Percentiles rank a stretch among this genome's conserved stretches.
Conservation (phyloP, 2,888 invertebrate genomes). For the Phaedon cochleariae region DNA sequence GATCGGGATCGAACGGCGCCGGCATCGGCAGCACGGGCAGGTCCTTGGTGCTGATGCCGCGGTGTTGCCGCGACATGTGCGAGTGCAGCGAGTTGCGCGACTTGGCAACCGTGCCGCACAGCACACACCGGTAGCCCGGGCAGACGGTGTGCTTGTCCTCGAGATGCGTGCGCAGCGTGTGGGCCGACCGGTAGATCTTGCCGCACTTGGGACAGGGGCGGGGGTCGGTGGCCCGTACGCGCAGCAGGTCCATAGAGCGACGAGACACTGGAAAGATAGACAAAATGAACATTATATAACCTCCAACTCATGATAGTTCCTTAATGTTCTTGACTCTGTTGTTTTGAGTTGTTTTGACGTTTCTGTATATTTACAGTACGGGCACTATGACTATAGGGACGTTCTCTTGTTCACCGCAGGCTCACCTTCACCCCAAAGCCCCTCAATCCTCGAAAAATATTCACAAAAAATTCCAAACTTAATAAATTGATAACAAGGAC, state of each 20-base stretch:
- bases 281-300: background rate
- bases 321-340: too few species aligned
- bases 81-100: constrained; percentile 91
- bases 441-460: too few species aligned
- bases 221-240: constrained; percentile 91
- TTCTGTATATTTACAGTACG: too few species aligned
- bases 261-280: constrained; percentile 70
- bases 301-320: too few species aligned
- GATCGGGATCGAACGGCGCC: constrained; percentile 88
- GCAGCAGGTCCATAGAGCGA: constrained; percentile 82
- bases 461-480: too few species aligned
- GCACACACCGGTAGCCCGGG: constrained; percentile 89
- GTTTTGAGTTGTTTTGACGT: too few species aligned
- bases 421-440: too few species aligned
- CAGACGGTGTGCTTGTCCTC: constrained; percentile 95
- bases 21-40: constrained; percentile 93
- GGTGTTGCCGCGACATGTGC: constrained; percentile 93
- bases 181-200: constrained; percentile 91
- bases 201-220: constrained; percentile 93
- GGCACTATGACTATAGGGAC: too few species aligned
- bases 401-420: too few species aligned
- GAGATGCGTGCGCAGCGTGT: constrained; percentile 88
- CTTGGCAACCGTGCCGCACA: constrained; percentile 93
- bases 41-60: constrained; percentile 93
- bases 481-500: too few species aligned